phyloP scores from a whole-genome alignment of 2,888 invertebrate species.

The Resseliella maxima region DNA sequence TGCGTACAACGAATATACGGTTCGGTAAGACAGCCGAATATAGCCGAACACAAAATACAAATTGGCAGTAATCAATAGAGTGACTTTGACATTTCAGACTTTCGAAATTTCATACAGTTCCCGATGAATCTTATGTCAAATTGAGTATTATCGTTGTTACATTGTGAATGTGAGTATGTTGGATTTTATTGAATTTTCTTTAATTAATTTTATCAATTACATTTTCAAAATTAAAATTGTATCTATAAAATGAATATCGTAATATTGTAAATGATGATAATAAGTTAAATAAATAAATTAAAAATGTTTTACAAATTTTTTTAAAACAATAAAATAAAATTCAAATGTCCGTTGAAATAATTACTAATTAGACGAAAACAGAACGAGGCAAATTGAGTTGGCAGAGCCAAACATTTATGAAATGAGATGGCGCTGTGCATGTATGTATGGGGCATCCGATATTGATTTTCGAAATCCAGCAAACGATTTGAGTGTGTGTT shows the following conservation, averaged over 20 bases:
- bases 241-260: too few relatives aligned
- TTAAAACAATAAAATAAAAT: too few relatives aligned
- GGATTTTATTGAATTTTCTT: too few relatives aligned
- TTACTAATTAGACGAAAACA: too few relatives aligned
- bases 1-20: neutral
- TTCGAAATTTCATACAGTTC: neutral
- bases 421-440: conserved; percentile 4
- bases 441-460: neutral
- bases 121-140: neutral
- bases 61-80: neutral
- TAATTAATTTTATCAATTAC: too few relatives aligned
- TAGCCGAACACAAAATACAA: conserved; percentile 14
- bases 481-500: conserved; percentile 20
- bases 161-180: neutral
- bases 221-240: too few relatives aligned
- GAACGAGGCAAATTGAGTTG: neutral
- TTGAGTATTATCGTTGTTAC: neutral
- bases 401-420: neutral
- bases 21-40: conserved; percentile 5
- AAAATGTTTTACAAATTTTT: too few relatives aligned
- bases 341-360: too few relatives aligned
- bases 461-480: conserved; percentile 55
- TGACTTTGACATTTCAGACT: neutral
- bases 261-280: too few relatives aligned
- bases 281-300: too few relatives aligned